Evolutionary conservation across 2,888 invertebrate genomes (phyloP).

Genomic region (Ceramica pisi): DNA sequence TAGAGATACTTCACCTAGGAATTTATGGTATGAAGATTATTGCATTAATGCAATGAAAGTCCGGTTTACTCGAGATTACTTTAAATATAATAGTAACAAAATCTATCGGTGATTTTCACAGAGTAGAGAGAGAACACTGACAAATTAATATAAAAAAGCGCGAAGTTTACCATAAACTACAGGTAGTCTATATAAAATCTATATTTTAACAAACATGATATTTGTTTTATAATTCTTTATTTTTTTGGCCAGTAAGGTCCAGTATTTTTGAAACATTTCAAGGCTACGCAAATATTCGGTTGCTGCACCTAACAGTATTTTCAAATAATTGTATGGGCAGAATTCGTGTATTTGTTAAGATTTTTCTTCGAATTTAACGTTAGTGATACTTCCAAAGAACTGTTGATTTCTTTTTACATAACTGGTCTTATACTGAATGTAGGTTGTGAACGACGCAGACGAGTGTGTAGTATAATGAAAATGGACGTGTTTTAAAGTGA

Average conservation of each 20-base stretch:
- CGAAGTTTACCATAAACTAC: too few species aligned
- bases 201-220: neutral
- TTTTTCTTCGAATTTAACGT: slow-evolving; percentile 44
- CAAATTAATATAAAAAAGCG: too few species aligned
- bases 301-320: slow-evolving; percentile 49
- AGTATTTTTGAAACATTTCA: slow-evolving; percentile 13
- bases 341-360: slow-evolving; percentile 43
- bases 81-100: too few species aligned
- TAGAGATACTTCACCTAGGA: slow-evolving; percentile 23
- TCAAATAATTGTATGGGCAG: slow-evolving; percentile 29
- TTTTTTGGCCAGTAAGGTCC: neutral
- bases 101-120: too few species aligned
- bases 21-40: neutral
- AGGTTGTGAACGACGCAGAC: slow-evolving; percentile 11
- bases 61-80: too few species aligned
- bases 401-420: slow-evolving; percentile 50
- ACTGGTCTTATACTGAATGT: slow-evolving; percentile 38
- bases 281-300: slow-evolving; percentile 27
- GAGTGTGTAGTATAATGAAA: slow-evolving; percentile 18
- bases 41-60: too few species aligned
- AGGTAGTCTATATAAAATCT: too few species aligned
- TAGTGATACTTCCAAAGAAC: slow-evolving; percentile 41
- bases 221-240: neutral
- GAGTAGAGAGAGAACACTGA: too few species aligned
- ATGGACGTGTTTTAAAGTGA: slow-evolving; percentile 3